phyloP scores from a whole-genome alignment of 2,888 invertebrate species.

The Epistrophe grossulariae region DNA sequence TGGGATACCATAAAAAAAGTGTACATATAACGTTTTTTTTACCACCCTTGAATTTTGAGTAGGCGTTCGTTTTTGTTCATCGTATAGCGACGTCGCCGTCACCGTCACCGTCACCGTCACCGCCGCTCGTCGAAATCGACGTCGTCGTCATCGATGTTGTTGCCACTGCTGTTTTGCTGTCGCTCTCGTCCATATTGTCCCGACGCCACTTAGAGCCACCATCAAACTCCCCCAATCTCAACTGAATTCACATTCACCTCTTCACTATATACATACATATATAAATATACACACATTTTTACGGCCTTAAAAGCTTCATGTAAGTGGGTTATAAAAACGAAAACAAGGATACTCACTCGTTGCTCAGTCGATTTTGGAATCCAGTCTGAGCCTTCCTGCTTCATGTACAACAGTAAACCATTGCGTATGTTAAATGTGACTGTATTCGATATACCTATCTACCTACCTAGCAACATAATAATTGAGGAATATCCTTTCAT shows the following conservation, averaged over 20 bases:
- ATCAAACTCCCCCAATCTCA: conserved; percentile 19
- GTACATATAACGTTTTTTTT: conserved; percentile 27
- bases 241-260: conserved; percentile 36
- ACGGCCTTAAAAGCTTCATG: conserved; percentile 72
- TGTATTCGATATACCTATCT: not conserved
- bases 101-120: conserved; percentile 22
- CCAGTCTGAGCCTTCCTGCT: conserved; percentile 11
- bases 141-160: conserved; percentile 34
- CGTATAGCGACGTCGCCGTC: conserved; percentile 20
- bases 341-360: conserved; percentile 69
- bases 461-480: conserved; percentile 25
- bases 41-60: conserved; percentile 65
- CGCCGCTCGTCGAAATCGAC: conserved; percentile 18
- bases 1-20: conserved; percentile 60
- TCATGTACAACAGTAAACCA: not conserved
- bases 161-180: conserved; percentile 24
- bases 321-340: conserved; percentile 76
- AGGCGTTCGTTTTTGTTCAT: conserved; percentile 36
- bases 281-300: conserved; percentile 49
- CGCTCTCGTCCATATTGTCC: conserved; percentile 41
- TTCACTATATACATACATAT: conserved; percentile 4
- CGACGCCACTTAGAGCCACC: conserved; percentile 48
- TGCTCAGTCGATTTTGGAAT: conserved; percentile 65
- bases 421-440: not conserved
- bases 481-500: conserved; percentile 55